Percentiles rank a stretch among this genome's conserved stretches.
phyloP scores from a whole-genome alignment of 2,113 vertebrate species.

The Phrynosoma blainvillii region DNA sequence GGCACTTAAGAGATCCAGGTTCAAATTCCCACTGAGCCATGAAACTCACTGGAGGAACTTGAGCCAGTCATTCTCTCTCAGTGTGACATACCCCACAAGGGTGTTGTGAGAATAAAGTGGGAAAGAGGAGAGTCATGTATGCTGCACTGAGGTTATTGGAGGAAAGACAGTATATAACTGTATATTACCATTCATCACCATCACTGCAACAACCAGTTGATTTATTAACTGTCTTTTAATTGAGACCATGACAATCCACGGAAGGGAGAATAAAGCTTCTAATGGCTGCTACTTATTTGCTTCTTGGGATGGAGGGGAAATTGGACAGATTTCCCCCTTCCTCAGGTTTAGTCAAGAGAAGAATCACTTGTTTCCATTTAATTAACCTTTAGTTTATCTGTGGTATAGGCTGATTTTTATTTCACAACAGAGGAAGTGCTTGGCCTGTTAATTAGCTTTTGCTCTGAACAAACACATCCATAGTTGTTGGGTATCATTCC shows the following conservation, averaged over 20 bases:
- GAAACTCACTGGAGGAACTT: not conserved
- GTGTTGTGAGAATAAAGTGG: not conserved
- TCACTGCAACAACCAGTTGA: not conserved
- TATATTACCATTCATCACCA: no score
- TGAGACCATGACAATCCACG: not conserved
- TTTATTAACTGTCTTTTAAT: not conserved
- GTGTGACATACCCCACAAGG: not conserved
- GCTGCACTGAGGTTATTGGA: no score
- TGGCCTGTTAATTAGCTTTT: conserved; percentile 30
- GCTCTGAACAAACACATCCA: conserved; percentile 12
- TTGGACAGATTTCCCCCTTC: not conserved
- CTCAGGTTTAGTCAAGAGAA: conserved; percentile 21
- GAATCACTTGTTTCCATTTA: conserved; percentile 20
- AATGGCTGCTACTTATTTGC: not conserved
- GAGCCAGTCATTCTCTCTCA: not conserved
- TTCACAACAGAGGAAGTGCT: not conserved
- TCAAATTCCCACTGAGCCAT: not conserved
- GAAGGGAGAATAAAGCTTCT: not conserved
- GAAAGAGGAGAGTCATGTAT: not conserved
- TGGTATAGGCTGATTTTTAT: not conserved
- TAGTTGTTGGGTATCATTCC: conserved; percentile 10
- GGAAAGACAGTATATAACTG: no score
- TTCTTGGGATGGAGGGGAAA: conserved; percentile 6
- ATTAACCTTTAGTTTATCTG: conserved; percentile 15
- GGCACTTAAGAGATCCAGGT: no score